Percentiles rank a stretch among this genome's conserved stretches.
These are phyloP conservation scores for Psittacula cyanocephala DNA, from an alignment of 2,113 vertebrate genomes.

Conservation along the genomic window DNA sequence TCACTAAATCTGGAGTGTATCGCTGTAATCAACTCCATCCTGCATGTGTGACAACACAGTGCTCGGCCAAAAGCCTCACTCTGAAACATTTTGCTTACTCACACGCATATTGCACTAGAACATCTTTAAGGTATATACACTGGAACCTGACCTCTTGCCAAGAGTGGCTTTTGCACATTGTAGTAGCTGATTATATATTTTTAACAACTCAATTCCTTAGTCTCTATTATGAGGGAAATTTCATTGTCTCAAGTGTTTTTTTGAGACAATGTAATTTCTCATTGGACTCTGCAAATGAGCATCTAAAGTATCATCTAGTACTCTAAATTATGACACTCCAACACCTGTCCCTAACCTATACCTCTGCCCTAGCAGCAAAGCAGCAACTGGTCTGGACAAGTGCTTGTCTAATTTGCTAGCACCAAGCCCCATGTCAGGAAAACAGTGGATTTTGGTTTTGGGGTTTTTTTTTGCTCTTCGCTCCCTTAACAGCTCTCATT, in stretches of 20 bases:
- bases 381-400: neutral
- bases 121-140: neutral
- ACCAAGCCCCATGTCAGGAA: neutral
- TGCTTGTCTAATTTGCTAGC: neutral
- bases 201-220: neutral
- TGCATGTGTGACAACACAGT: accelerated
- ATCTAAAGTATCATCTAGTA: neutral
- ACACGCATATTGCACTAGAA: neutral
- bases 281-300: neutral
- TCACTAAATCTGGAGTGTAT: neutral
- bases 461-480: neutral
- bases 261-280: neutral
- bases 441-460: neutral
- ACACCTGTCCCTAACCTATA: neutral
- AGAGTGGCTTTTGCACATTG: neutral
- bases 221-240: neutral
- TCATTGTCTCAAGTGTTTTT: neutral
- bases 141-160: neutral
- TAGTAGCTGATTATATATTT: neutral
- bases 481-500: neutral
- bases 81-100: neutral
- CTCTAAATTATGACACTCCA: neutral
- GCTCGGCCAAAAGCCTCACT: neutral
- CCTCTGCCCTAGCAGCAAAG: neutral
- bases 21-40: neutral